Base-by-base conservation (phyloP, 2,888 invertebrate genomes). In the Acrobasis repandana region DNA sequence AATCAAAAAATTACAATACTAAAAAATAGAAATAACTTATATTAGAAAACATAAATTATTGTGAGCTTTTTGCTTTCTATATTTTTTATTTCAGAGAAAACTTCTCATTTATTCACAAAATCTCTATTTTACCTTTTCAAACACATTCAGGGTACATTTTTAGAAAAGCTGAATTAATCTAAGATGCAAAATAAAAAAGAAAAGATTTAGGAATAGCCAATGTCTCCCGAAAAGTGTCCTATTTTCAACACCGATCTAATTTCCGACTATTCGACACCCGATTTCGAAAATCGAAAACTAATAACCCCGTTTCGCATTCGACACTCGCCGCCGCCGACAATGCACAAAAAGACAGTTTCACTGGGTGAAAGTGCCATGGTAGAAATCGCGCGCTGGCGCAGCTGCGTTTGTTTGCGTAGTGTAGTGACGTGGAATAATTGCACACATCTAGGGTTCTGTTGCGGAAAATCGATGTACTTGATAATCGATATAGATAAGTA, bases 301-400 rank as follows among this genome's bases (percentile, higher is more conserved):
- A 36, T 58, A 58, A 58, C 58, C 58, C 49, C 49, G 20, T 50
- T 58, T 52, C 60, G 60, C 54, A 60, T 46, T 60, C 52, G 60
- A 52, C 46, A 46, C 46, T 43, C 33, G 49, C 58, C 46, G 43
- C 68, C 72, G 72, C 74, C 65, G 68, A 84, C 85, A 85, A 84
- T 85, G 85, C 76, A 85, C 84, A 88, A 90, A 89, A 90, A 89
- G 60, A 72, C 72, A 80, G 88, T 91, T 91, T 90, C 91, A 83
- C 90, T 80, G 79, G 86, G 91, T 89, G 91, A 91, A 91, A 91
- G 91, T 91, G 83, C 79, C 69, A 82, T 82, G 56, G 79, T 85
- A 85, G 85, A 85, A 85, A 85, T 85, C 85, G 78, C 46, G 9
- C 52, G 52, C 52, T 50, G 51, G 34, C 58, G 10, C 36, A n/a